Percentiles rank a stretch among this genome's conserved stretches.
phyloP scores from a whole-genome alignment of 2,888 invertebrate genomes.

The Agrenia bidenticulata region DNA sequence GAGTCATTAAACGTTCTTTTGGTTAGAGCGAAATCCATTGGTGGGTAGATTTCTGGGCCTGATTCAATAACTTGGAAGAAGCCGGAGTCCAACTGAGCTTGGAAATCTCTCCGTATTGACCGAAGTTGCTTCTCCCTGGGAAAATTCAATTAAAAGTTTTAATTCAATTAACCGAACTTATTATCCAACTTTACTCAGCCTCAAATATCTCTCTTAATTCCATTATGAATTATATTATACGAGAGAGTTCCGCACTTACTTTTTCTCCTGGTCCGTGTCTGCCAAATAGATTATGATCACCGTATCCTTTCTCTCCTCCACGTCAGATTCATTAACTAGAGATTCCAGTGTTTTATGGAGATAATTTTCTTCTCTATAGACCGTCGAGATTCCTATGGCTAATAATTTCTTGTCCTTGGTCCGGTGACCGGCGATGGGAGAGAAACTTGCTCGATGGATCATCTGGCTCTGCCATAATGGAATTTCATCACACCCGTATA shows the following conservation, averaged over 20 bases:
- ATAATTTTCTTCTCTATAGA: conserved; percentile 56
- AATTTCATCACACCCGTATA: conserved; percentile 33
- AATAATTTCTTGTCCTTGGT: conserved; percentile 54
- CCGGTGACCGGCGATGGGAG: conserved; percentile 30
- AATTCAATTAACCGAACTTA: neutral
- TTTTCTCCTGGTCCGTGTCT: conserved; percentile 54
- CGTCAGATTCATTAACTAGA: conserved; percentile 55
- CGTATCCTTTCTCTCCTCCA: conserved; percentile 53
- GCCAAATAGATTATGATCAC: conserved; percentile 56
- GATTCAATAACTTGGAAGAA: conserved; percentile 56
- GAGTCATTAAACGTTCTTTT: conserved; percentile 55
- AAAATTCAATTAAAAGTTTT: conserved; percentile 13
- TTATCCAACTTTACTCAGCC: neutral
- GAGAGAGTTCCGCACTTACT: conserved; percentile 36
- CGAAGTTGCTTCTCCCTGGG: conserved; percentile 47
- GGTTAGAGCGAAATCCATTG: conserved; percentile 53
- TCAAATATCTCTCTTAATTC: neutral
- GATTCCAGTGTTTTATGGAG: conserved; percentile 56
- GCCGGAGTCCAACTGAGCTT: conserved; percentile 54
- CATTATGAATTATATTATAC: neutral
- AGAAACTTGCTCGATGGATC: conserved; percentile 29
- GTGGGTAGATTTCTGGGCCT: conserved; percentile 53
- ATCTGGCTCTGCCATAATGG: conserved; percentile 38
- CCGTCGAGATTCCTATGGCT: conserved; percentile 57
- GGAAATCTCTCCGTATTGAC: conserved; percentile 50